Base-by-base conservation (phyloP, 2,113 vertebrate genomes). In the Salminus brasiliensis region DNA sequence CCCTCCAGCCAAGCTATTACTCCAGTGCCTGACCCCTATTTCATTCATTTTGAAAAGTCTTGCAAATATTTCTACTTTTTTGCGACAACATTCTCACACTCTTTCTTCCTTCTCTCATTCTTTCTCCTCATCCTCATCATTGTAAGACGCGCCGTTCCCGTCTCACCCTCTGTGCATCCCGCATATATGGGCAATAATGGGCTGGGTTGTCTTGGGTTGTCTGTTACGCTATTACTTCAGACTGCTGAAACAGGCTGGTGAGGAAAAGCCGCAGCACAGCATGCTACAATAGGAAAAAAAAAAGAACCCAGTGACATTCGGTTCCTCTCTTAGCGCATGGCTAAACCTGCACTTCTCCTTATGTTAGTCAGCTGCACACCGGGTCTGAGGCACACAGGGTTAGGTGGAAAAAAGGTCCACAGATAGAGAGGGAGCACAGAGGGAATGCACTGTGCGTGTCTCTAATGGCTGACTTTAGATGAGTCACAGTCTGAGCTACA, bases 1-100 rank as follows among this genome's bases (percentile, higher is more conserved):
- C 55, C 65, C 45, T 79, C 66, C 57, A 73, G 75, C 60, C 53
- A 72, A 60, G 78, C 66, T 52, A 52, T 83, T 81, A 66, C 68
- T 81, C 74, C 63, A 41, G 11, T 41, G 23, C 41, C 52, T 16
- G n/a, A 27, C 23, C 59, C 59, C 45, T 32, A 25, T 81, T 67
- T 79, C 70, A 72, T 71, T 30, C 76, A 75, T 85, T 85, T 76
- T 36, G 36, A 66, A 49, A 78, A 70, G 41, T 67, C 52, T 79
- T n/a, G 23, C 74, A 76, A 78, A 30, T 76, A 65, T 69, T 75
- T 74, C 27, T 66, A 39, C 68, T 47, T 69, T 80, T 80, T 32
- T 72, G 72, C 62, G 5, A 78, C 47, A 55, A 77, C 63, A 69
- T 12, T 39, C 41, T 25, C 69, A 63, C 30, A 29, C 47, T 60